Evolutionary conservation across 1,140 invertebrate species (phyloP), one percentile per base, ranked within the genome.

Genomic region (Schlechtendalia chinensis): DNA sequence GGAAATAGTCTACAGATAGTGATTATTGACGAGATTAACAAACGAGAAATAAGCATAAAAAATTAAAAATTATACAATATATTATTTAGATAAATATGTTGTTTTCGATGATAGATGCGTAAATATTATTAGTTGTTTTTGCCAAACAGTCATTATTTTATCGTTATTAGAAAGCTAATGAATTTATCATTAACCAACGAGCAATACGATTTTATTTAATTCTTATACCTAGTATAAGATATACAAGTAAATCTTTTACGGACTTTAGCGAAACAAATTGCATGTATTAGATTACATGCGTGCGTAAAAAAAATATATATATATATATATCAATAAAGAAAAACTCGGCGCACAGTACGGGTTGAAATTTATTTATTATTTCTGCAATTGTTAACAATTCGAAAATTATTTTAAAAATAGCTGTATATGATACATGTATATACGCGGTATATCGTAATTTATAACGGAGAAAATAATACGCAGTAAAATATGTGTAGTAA

Each of bases 51-150:
- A 47, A 69, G 6, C 39, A 69, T 47, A 16, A 16, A 5, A 69
- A 24, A 47, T 69, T 27, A 24, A 24, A 24, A 69, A 24, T 27
- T 12, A 5, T 17, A 8, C n/a, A 29, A 16, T 61, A 69, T 69
- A 69, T 69, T 50, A 69, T 16, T 24, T 45, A 16, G n/a, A 47
- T 69, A 69, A 69, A 69, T 24, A 47, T 69, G 39, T 47, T 24
- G 11, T 67, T 47, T 14, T 22, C 39, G 12, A 47, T 24, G n/a
- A 14, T 16, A 47, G 32, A 45, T 69, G 11, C 39, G 39, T 69
- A 69, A 24, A 69, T 69, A 65, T 65, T 65, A 39, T 65, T 32
- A 39, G 3, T 65, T 65, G 11, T 65, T 65, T 65, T 65, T n/a
- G n/a, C 19, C 19, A 39, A n/a, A 65, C 19, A 19, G 11, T 65